phyloP scores from a whole-genome alignment of 2,797 vertebrate species.

The Acanthurus leucopareius region DNA sequence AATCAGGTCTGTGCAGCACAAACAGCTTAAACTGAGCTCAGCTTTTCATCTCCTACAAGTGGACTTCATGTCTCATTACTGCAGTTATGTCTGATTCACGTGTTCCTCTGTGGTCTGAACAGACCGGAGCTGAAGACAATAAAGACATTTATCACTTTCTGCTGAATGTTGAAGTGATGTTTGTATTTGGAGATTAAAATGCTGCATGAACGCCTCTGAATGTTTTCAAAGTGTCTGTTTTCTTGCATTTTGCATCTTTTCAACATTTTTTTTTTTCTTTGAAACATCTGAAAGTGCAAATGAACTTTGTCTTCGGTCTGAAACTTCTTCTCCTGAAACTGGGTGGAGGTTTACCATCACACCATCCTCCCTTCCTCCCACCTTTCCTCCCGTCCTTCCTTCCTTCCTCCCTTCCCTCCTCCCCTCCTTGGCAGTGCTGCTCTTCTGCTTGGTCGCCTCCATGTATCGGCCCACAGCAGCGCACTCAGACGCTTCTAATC shows the following conservation, averaged over 20 bases:
- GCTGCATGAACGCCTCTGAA: neutral
- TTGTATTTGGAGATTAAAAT: neutral
- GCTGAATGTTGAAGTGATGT: neutral
- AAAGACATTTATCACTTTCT: neutral
- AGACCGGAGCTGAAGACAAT: neutral
- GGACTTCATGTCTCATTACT: neutral
- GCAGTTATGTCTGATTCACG: neutral
- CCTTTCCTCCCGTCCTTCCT: too few species aligned
- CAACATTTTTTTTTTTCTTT: neutral
- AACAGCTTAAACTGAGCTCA: too few species aligned
- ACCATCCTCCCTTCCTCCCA: neutral
- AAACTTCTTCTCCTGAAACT: neutral
- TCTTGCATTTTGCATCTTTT: neutral
- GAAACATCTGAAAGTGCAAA: neutral
- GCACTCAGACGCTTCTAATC: conserved; percentile 86
- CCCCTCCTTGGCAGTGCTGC: neutral
- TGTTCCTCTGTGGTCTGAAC: neutral
- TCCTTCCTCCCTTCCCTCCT: neutral
- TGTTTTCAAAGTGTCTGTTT: neutral
- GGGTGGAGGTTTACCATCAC: neutral
- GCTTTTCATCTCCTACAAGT: neutral
- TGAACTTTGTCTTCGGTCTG: too few species aligned
- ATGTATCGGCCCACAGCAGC: conserved; percentile 43
- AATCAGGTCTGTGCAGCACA: neutral
- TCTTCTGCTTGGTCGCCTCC: conserved; percentile 47